phyloP scores from a whole-genome alignment of 2,797 vertebrate species.

The Discoglossus pictus region DNA sequence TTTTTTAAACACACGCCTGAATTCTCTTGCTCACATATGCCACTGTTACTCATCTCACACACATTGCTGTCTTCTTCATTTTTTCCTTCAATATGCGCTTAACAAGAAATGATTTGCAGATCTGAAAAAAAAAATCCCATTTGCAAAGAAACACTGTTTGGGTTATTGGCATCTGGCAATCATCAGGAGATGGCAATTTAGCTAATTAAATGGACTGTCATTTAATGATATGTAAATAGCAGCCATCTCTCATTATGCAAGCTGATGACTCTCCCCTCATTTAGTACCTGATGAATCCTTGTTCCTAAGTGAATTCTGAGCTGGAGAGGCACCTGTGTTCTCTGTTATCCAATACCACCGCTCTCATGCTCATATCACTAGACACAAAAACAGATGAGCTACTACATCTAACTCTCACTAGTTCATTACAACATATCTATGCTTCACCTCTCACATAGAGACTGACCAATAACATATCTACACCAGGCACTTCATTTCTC shows the following conservation, averaged over 20 bases:
- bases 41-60: no score
- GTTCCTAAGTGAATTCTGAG: constrained; percentile 43
- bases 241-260: constrained; percentile 43
- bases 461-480: no score
- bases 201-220: constrained; percentile 53
- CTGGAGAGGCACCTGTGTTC: constrained; percentile 9
- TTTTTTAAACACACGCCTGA: no score
- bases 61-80: neutral
- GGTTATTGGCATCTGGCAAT: constrained; percentile 52
- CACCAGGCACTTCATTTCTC: no score
- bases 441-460: no score
- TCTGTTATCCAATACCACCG: no score
- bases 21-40: no score
- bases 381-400: no score
- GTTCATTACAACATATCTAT: no score
- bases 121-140: constrained; percentile 40
- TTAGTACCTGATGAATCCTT: constrained; percentile 48
- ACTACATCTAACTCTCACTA: no score
- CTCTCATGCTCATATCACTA: no score
- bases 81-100: constrained; percentile 20
- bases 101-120: constrained; percentile 47
- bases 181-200: constrained; percentile 46
- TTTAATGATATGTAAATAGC: constrained; percentile 51
- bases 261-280: constrained; percentile 50
- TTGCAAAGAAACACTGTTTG: constrained; percentile 37